phyloP scores from a whole-genome alignment of 2,797 vertebrate species.

The Aldrovandia affinis region DNA sequence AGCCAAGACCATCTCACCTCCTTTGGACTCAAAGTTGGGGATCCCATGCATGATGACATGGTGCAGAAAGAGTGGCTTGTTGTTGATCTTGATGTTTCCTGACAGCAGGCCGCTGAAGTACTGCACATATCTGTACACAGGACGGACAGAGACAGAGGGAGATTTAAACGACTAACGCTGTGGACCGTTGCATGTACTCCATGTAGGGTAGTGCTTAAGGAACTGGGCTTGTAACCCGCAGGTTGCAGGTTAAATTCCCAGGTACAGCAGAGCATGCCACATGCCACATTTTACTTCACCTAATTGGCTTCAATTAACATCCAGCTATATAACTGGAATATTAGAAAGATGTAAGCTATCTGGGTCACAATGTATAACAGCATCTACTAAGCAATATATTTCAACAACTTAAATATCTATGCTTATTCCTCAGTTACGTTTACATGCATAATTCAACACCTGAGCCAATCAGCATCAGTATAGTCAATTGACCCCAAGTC shows the following conservation, averaged over 20 bases:
- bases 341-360: too few relatives aligned
- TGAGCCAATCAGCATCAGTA: not conserved
- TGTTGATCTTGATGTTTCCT: constrained; percentile 97
- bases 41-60: constrained; percentile 98
- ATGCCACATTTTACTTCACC: too few relatives aligned
- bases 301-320: too few relatives aligned
- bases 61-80: constrained; percentile 95
- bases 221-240: not conserved
- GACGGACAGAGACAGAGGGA: constrained; percentile 11
- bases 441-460: too few relatives aligned
- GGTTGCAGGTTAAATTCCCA: too few relatives aligned
- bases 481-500: not conserved
- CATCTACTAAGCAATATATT: too few relatives aligned
- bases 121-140: constrained; percentile 85
- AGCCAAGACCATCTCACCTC: constrained; percentile 71
- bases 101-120: constrained; percentile 97
- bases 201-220: not conserved
- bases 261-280: too few relatives aligned
- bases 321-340: too few relatives aligned
- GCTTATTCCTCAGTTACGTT: too few relatives aligned
- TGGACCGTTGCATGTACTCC: not conserved
- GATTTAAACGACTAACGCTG: too few relatives aligned
- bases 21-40: constrained; percentile 95
- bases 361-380: too few relatives aligned
- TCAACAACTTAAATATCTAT: too few relatives aligned